A percentile compares a stretch with the other conserved stretches of the same genome.
Evolutionary conservation across 1,140 invertebrate genomes (phyloP).

Genomic region (Ditylenchus dipsaci): DNA sequence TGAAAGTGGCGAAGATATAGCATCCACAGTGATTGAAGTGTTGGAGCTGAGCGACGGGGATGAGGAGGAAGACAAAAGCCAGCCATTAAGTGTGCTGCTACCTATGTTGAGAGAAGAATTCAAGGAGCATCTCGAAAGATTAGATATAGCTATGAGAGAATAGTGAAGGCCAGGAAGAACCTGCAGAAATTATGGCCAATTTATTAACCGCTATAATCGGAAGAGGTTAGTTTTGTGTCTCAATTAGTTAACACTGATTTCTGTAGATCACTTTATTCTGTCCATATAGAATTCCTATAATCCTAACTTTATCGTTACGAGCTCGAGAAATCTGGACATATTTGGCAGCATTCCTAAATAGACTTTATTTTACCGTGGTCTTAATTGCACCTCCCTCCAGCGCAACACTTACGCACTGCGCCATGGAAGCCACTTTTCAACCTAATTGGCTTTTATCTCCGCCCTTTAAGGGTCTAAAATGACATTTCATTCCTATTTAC

Average conservation of each 20-base stretch:
- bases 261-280: not conserved
- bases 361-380: too few relatives aligned
- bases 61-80: not conserved
- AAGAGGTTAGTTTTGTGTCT: conserved; percentile 16
- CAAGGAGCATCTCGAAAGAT: conserved; percentile 25
- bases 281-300: too few relatives aligned
- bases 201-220: conserved; percentile 8
- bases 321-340: too few relatives aligned
- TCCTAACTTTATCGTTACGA: too few relatives aligned
- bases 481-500: too few relatives aligned
- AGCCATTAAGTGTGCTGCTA: conserved; percentile 8
- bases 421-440: too few relatives aligned
- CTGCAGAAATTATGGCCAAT: conserved; percentile 1
- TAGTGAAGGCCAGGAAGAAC: conserved; percentile 13
- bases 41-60: not conserved
- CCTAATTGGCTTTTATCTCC: too few relatives aligned
- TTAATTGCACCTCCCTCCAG: too few relatives aligned
- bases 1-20: not conserved
- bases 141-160: conserved; percentile 17
- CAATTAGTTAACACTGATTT: too few relatives aligned
- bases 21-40: not conserved
- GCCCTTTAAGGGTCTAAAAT: too few relatives aligned
- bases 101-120: conserved; percentile 34
- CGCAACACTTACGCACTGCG: too few relatives aligned
- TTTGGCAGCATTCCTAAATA: too few relatives aligned